phyloP scores from a whole-genome alignment of 1,140 invertebrate genomes.

The Sitodiplosis mosellana region DNA sequence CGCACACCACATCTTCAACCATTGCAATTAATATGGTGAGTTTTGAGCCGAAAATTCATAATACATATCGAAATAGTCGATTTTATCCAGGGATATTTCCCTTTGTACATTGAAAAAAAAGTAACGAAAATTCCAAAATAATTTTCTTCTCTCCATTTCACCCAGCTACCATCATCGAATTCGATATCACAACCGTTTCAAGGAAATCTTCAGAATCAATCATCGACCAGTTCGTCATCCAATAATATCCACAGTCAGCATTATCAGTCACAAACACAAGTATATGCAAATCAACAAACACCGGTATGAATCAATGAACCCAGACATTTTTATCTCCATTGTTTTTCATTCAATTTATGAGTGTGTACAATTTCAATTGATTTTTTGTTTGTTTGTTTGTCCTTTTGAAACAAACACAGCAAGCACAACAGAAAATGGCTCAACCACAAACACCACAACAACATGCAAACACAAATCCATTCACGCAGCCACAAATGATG shows the following conservation, averaged over 20 bases:
- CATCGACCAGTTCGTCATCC: slow-evolving; percentile 3
- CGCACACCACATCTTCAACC: slow-evolving; percentile 1
- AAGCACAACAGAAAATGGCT: slow-evolving; percentile 1
- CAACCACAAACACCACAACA: slow-evolving; percentile 1
- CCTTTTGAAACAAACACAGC: too few species aligned
- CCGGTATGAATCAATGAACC: too few species aligned
- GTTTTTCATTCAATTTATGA: too few species aligned
- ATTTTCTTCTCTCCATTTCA: too few species aligned
- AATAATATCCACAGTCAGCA: slow-evolving; percentile 5
- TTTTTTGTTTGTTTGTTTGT: too few species aligned
- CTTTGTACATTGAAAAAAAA: too few species aligned
- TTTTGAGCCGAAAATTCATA: too few species aligned
- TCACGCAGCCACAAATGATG: slow-evolving; percentile 7
- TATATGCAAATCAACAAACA: neutral
- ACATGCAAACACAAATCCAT: slow-evolving; percentile 1
- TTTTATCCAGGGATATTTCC: too few species aligned
- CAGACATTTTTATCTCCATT: neutral
- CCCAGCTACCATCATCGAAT: slow-evolving; percentile 10
- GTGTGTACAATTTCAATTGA: too few species aligned
- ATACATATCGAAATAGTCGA: too few species aligned
- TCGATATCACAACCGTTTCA: slow-evolving; percentile 4
- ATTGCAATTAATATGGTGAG: slow-evolving; percentile 5
- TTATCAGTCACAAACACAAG: neutral
- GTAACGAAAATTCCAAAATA: too few species aligned
- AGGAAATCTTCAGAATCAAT: slow-evolving; percentile 2